phyloP scores from a whole-genome alignment of 2,888 invertebrate species.

The Drosophila fungiperda region DNA sequence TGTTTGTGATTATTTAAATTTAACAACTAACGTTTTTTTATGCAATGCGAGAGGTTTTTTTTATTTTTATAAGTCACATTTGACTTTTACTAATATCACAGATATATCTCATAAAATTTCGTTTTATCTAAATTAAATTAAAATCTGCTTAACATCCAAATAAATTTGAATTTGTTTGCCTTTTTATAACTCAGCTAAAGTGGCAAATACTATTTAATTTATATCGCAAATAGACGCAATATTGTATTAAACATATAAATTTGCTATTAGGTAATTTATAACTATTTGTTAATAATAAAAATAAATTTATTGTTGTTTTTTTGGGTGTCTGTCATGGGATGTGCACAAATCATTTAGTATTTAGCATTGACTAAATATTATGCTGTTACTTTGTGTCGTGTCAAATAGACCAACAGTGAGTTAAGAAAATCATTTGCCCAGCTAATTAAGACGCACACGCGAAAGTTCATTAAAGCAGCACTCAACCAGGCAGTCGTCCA shows the following conservation, averaged over 20 bases:
- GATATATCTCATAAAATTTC: background rate
- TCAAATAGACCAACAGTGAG: slow-evolving; percentile 20
- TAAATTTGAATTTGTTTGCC: background rate
- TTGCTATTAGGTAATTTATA: background rate
- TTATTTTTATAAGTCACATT: background rate
- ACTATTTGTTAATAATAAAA: background rate
- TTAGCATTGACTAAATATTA: slow-evolving; percentile 11
- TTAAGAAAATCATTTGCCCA: slow-evolving; percentile 32
- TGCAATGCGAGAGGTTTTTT: background rate
- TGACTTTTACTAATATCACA: background rate
- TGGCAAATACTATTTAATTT: background rate
- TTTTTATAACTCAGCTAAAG: background rate
- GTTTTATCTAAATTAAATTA: background rate
- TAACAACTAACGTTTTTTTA: slow-evolving; percentile 7
- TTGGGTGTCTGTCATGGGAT: background rate
- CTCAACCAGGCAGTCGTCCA: slow-evolving; percentile 35
- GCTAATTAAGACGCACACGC: slow-evolving; percentile 53
- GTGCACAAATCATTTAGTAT: background rate
- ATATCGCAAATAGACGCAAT: background rate
- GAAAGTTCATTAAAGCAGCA: slow-evolving; percentile 48
- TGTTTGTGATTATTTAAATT: slow-evolving; percentile 1
- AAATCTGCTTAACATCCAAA: background rate
- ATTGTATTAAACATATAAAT: background rate
- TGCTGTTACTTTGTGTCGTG: slow-evolving; percentile 7
- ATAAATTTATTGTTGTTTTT: background rate